Evolutionary conservation across 1,140 invertebrate genomes (phyloP).

Genomic region (Bombus waltoni): DNA sequence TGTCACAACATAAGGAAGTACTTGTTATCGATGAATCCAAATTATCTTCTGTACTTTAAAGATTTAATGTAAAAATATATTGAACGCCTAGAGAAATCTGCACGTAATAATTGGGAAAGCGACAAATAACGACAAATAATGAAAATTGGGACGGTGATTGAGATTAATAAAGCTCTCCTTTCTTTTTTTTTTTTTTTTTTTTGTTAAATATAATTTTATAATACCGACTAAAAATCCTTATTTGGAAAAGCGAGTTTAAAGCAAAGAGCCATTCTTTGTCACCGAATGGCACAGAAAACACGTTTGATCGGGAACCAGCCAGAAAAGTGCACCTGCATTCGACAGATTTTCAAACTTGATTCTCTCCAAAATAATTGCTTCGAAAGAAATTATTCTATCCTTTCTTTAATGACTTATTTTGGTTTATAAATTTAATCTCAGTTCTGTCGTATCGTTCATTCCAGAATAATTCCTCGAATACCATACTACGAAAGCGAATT

Average conservation of each 20-base stretch:
- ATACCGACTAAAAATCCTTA: fast-evolving
- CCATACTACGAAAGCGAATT: background rate
- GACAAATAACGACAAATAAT: background rate
- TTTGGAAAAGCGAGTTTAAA: background rate
- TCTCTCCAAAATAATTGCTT: background rate
- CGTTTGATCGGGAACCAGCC: background rate
- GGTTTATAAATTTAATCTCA: no score
- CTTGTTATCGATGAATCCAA: background rate
- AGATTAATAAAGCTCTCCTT: no score
- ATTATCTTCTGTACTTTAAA: background rate
- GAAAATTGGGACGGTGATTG: no score
- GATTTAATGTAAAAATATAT: background rate
- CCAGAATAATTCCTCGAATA: background rate
- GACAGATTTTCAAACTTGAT: background rate
- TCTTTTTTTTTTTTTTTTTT: no score
- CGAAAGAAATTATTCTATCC: no score
- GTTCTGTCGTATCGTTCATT: no score
- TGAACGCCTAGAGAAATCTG: background rate
- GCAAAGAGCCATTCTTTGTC: no score
- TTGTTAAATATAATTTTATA: no score
- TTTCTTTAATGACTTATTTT: no score
- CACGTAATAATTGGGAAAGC: background rate
- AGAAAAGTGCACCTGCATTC: background rate
- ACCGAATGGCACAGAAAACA: no score
- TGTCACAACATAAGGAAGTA: no score